phyloP scores from a whole-genome alignment of 2,888 invertebrate genomes.

The Melangyna quadrimaculata region DNA sequence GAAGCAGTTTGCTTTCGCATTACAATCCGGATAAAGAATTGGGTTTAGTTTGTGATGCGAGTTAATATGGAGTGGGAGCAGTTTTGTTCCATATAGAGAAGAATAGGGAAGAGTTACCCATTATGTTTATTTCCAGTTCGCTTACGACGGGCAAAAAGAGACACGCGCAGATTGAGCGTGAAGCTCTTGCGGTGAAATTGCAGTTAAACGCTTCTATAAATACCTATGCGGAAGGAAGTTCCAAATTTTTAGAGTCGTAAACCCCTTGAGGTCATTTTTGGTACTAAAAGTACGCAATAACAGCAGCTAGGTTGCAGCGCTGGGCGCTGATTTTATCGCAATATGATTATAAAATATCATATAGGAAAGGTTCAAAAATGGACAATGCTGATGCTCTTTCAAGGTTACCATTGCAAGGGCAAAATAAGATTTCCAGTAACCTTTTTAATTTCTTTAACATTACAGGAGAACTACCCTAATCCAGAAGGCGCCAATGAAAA shows the following conservation, averaged over 20 bases:
- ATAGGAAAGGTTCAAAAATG: background rate
- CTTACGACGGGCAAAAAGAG: too few species aligned
- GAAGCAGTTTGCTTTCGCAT: too few species aligned
- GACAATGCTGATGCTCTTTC: too few species aligned
- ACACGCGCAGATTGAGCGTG: conserved; percentile 3
- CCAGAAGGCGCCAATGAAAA: too few species aligned
- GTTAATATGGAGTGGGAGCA: too few species aligned
- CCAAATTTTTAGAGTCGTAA: background rate
- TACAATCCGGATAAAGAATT: too few species aligned
- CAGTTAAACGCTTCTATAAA: conserved; percentile 15
- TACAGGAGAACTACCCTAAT: background rate
- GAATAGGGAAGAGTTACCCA: too few species aligned
- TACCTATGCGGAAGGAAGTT: conserved; percentile 34
- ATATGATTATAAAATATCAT: background rate
- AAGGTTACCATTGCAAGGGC: background rate
- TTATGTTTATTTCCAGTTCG: too few species aligned
- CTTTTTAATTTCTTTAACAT: conserved; percentile 23
- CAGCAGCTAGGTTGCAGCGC: background rate
- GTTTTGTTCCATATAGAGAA: too few species aligned
- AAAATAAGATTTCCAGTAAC: conserved; percentile 6
- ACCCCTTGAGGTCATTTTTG: too few species aligned
- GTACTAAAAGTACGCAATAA: too few species aligned
- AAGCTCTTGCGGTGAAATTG: conserved; percentile 9
- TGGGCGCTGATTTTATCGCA: background rate
- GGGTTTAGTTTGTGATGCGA: too few species aligned